These are phyloP conservation scores for Drosophila sulfurigaster DNA, from an alignment of 1,140 invertebrate genomes.

Conservation along the genomic window DNA sequence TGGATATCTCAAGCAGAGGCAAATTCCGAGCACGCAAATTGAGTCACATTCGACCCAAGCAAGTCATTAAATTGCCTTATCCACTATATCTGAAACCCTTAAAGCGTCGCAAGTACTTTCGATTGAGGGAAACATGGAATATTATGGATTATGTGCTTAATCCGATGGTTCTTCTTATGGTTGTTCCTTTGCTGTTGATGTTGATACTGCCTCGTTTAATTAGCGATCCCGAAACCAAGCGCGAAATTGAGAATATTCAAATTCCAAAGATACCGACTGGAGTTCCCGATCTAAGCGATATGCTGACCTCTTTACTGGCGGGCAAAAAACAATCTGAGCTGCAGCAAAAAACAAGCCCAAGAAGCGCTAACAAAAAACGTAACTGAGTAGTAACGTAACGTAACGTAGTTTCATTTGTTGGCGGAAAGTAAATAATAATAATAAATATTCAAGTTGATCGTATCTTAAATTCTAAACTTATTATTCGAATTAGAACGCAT, in stretches of 20 bases:
- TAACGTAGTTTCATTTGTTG: no score
- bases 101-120: slow-evolving; percentile 94
- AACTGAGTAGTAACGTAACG: not conserved
- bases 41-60: slow-evolving; percentile 95
- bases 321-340: slow-evolving; percentile 74
- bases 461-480: no score
- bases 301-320: slow-evolving; percentile 92
- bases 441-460: no score
- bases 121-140: slow-evolving; percentile 94
- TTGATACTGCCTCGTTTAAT: slow-evolving; percentile 97
- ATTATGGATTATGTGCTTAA: slow-evolving; percentile 96
- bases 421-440: no score
- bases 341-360: slow-evolving; percentile 31
- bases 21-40: slow-evolving; percentile 97
- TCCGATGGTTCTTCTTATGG: slow-evolving; percentile 99
- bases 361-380: slow-evolving; percentile 3
- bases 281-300: slow-evolving; percentile 95
- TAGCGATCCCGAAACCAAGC: slow-evolving; percentile 97
- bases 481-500: no score
- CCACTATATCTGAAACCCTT: slow-evolving; percentile 94
- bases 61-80: slow-evolving; percentile 93
- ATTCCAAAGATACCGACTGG: slow-evolving; percentile 79
- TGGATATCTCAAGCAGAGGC: slow-evolving; percentile 98
- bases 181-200: slow-evolving; percentile 94
- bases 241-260: slow-evolving; percentile 94